Conservation (phyloP, 1,140 invertebrate genomes). For the Orchesella cincta region DNA sequence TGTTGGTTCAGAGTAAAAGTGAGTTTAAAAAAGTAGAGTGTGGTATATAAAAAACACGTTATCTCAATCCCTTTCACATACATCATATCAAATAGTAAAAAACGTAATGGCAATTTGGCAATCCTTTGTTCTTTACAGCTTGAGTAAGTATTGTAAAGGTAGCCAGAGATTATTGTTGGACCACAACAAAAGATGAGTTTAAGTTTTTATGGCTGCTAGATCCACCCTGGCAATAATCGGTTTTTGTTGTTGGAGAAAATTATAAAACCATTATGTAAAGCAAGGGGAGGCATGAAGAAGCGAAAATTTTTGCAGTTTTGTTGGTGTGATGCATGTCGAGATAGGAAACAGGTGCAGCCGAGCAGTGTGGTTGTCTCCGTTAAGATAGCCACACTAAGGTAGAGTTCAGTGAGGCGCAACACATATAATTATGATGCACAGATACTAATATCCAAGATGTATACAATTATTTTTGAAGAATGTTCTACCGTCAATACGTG, state of each 20-base stretch:
- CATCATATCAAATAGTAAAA: too few relatives aligned
- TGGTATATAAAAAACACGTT: too few relatives aligned
- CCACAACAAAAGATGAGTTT: not conserved
- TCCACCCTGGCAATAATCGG: not conserved
- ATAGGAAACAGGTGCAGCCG: constrained; percentile 4
- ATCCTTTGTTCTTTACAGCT: too few relatives aligned
- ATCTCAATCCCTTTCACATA: too few relatives aligned
- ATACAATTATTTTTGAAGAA: too few relatives aligned
- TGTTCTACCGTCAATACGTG: too few relatives aligned
- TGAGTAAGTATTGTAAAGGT: too few relatives aligned
- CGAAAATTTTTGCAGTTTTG: not conserved
- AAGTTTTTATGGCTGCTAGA: not conserved
- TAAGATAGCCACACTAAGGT: not conserved
- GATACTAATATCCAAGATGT: too few relatives aligned
- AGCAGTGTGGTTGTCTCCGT: not conserved
- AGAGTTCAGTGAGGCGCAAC: not conserved
- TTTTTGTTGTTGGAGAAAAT: constrained; percentile 13
- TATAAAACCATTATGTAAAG: not conserved
- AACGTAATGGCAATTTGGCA: too few relatives aligned
- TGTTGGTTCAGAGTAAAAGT: too few relatives aligned
- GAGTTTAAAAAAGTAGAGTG: too few relatives aligned
- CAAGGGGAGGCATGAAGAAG: not conserved
- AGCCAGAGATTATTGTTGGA: too few relatives aligned
- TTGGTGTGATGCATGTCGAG: not conserved
- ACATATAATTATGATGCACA: constrained; percentile 17